Conservation (phyloP, 2,797 vertebrate genomes). For the Paedocypris micromegethes region DNA sequence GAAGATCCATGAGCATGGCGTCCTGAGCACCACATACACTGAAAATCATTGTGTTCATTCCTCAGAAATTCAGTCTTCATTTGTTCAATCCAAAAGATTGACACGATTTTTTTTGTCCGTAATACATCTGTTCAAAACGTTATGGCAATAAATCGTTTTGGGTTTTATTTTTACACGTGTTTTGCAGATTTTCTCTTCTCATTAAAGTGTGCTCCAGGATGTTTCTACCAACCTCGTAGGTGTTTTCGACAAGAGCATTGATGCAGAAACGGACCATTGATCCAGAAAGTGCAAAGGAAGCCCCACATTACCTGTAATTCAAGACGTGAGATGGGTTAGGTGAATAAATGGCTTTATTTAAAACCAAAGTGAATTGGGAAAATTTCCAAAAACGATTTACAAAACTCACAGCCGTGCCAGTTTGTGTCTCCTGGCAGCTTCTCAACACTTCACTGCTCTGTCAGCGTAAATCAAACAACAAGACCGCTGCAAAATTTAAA, state of each 20-base stretch:
- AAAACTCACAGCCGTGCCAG: conserved; percentile 62
- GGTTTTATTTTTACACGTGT: conserved; percentile 77
- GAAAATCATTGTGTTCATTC: conserved; percentile 45
- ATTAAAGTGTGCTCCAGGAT: neutral
- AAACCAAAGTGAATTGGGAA: conserved; percentile 62
- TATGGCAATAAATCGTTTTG: conserved; percentile 90
- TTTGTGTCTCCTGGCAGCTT: conserved; percentile 43
- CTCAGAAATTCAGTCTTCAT: conserved; percentile 49
- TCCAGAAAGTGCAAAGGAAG: conserved; percentile 45
- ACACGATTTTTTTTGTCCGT: conserved; percentile 52
- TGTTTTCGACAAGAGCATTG: conserved; percentile 17
- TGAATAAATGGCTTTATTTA: conserved; percentile 56
- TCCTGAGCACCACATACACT: conserved; percentile 44
- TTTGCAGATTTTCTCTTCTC: conserved; percentile 27
- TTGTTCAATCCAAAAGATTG: conserved; percentile 57
- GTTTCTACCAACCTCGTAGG: conserved; percentile 23
- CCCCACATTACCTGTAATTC: conserved; percentile 33
- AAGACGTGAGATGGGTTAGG: conserved; percentile 46
- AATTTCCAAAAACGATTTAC: conserved; percentile 59
- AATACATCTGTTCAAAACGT: conserved; percentile 70
- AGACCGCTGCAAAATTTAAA: conserved; percentile 49
- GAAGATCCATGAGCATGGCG: conserved; percentile 23
- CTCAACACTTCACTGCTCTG: neutral
- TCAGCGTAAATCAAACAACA: conserved; percentile 14
- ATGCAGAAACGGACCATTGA: conserved; percentile 51